phyloP scores from a whole-genome alignment of 1,140 invertebrate genomes.

The Drosophila athabasca region DNA sequence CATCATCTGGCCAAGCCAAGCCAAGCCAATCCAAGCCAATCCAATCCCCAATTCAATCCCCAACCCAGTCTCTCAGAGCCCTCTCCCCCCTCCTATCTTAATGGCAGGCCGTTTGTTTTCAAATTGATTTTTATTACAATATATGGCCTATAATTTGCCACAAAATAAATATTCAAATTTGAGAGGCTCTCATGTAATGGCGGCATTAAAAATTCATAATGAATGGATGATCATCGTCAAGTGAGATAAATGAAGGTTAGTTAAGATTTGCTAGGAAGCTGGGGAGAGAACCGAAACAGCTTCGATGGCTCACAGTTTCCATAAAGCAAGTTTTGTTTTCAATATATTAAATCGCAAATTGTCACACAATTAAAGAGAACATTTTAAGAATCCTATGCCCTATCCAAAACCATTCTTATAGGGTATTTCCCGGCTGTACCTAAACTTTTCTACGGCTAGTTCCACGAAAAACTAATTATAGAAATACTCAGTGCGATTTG shows the following conservation, averaged over 20 bases:
- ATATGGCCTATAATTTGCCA: constrained; percentile 45
- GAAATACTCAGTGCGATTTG: neutral
- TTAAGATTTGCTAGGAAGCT: neutral
- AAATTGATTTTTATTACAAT: constrained; percentile 73
- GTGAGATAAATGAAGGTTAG: constrained; percentile 24
- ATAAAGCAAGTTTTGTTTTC: too few species aligned
- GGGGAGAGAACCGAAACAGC: too few species aligned
- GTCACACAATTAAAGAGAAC: too few species aligned
- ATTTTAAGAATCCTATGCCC: too few species aligned
- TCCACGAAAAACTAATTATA: constrained; percentile 9
- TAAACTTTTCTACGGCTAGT: neutral
- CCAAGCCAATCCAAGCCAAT: too few species aligned
- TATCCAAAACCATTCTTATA: too few species aligned
- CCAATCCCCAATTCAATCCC: too few species aligned
- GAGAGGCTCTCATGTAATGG: constrained; percentile 13
- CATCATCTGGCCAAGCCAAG: constrained; percentile 18
- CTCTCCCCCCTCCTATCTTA: constrained; percentile 26
- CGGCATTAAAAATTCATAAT: constrained; percentile 24
- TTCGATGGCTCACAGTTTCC: too few species aligned
- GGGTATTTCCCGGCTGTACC: too few species aligned
- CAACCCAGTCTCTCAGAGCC: too few species aligned
- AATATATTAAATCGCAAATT: too few species aligned
- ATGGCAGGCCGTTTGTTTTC: constrained; percentile 54
- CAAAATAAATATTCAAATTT: constrained; percentile 45
- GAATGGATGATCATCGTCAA: constrained; percentile 28